A percentile compares a stretch with the other conserved stretches of the same genome.
phyloP scores from a whole-genome alignment of 2,888 invertebrate genomes.

The Archips crataeganus region DNA sequence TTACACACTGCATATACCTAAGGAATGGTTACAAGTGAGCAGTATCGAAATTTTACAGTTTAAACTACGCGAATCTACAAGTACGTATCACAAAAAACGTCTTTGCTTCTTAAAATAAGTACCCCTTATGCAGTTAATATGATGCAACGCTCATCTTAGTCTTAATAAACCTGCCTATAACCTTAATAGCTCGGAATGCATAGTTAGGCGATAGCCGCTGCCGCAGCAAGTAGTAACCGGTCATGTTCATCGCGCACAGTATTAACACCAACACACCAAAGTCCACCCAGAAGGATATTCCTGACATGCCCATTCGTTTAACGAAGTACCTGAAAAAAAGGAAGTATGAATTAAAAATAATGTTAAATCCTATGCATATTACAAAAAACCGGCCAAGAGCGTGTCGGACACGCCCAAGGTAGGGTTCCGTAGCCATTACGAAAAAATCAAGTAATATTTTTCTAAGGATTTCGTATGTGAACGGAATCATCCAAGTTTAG shows the following conservation, averaged over 20 bases:
- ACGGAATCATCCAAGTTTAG: too few species aligned
- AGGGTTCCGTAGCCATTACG: too few species aligned
- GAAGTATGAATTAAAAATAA: not conserved
- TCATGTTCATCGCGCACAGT: slow-evolving; percentile 87
- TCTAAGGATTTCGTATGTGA: too few species aligned
- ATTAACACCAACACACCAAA: slow-evolving; percentile 87
- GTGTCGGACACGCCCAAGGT: too few species aligned
- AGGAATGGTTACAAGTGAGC: not conserved
- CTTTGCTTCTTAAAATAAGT: not conserved
- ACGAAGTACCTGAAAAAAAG: slow-evolving; percentile 87
- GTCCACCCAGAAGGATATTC: slow-evolving; percentile 89
- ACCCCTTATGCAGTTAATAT: slow-evolving; percentile 50
- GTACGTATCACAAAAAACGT: not conserved
- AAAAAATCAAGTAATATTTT: too few species aligned
- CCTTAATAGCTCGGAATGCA: slow-evolving; percentile 89
- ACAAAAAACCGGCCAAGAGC: too few species aligned
- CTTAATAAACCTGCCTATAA: slow-evolving; percentile 90
- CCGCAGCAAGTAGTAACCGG: slow-evolving; percentile 90
- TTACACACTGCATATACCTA: not conserved
- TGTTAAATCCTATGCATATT: too few species aligned
- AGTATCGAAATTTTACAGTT: not conserved
- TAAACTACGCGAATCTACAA: not conserved
- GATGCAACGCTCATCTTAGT: slow-evolving; percentile 84
- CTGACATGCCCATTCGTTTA: slow-evolving; percentile 90
- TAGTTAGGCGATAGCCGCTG: slow-evolving; percentile 90